These are phyloP conservation scores for Cremastobaeus sp. DNA, from an alignment of 2,888 invertebrate genomes.

Conservation along the genomic window DNA sequence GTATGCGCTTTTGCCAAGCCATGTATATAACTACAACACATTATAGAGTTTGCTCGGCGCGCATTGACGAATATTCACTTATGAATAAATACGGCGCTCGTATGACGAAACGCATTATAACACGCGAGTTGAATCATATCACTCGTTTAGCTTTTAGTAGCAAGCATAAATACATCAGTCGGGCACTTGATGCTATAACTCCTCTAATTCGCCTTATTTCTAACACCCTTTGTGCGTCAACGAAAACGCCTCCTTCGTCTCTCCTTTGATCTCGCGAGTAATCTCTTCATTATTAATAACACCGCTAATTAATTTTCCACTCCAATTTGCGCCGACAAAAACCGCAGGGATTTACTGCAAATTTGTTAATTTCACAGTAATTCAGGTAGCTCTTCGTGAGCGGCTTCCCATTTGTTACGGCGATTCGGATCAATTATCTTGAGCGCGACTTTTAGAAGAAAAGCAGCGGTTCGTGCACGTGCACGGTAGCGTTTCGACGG, in stretches of 20 bases:
- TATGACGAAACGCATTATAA: constrained; percentile 39
- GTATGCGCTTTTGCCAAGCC: constrained; percentile 42
- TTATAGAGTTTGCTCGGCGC: constrained; percentile 26
- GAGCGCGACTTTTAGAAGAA: neutral
- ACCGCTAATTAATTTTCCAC: too few species aligned
- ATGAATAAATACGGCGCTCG: constrained; percentile 30
- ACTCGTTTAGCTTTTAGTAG: constrained; percentile 27
- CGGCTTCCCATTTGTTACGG: constrained; percentile 14
- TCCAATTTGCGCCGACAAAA: too few species aligned
- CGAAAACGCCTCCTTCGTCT: neutral
- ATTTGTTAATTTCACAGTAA: too few species aligned
- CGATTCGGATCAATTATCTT: constrained; percentile 11
- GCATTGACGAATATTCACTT: constrained; percentile 36
- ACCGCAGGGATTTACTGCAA: too few species aligned
- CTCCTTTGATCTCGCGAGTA: too few species aligned
- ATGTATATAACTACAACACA: constrained; percentile 12
- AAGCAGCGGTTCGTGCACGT: constrained; percentile 15
- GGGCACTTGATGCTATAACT: constrained; percentile 21
- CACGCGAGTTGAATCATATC: constrained; percentile 24
- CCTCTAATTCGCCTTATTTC: constrained; percentile 20
- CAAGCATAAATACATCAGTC: constrained; percentile 27
- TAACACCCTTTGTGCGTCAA: neutral
- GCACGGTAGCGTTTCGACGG: constrained; percentile 7
- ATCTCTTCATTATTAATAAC: too few species aligned
- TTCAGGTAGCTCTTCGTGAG: too few species aligned